A percentile compares a stretch with the other conserved stretches of the same genome.
phyloP scores from a whole-genome alignment of 2,888 invertebrate species.

The Tinea pellionella region DNA sequence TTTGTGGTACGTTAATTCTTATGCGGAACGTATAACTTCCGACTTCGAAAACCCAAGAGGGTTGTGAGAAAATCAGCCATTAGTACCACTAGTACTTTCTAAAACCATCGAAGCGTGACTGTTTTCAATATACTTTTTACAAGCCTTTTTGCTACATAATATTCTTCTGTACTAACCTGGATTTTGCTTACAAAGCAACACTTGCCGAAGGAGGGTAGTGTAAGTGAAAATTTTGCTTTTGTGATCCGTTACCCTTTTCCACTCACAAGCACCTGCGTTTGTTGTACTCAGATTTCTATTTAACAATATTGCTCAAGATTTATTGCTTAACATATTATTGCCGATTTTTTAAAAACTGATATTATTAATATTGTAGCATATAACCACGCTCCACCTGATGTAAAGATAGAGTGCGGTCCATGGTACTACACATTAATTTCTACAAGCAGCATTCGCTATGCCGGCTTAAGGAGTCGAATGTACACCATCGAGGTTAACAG shows the following conservation, averaged over 20 bases:
- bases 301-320: background rate
- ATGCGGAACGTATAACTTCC: slow-evolving; percentile 3
- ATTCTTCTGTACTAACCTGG: background rate
- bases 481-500: no score
- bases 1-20: background rate
- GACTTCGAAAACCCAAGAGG: background rate
- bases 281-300: background rate
- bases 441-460: no score
- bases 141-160: background rate
- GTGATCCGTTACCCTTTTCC: background rate
- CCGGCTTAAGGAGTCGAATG: no score
- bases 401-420: no score
- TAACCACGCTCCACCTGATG: no score
- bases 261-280: background rate
- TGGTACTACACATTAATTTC: no score
- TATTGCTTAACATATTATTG: background rate
- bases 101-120: background rate
- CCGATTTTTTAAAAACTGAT: no score
- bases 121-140: background rate
- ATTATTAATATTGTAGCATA: no score
- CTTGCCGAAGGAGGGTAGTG: background rate
- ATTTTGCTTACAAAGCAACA: background rate
- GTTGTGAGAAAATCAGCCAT: background rate
- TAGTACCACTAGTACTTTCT: background rate
- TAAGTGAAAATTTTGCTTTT: background rate